Evolutionary conservation across 1,140 invertebrate genomes (phyloP), one percentile per base, ranked within the genome.

Genomic region (Eupeodes corollae): DNA sequence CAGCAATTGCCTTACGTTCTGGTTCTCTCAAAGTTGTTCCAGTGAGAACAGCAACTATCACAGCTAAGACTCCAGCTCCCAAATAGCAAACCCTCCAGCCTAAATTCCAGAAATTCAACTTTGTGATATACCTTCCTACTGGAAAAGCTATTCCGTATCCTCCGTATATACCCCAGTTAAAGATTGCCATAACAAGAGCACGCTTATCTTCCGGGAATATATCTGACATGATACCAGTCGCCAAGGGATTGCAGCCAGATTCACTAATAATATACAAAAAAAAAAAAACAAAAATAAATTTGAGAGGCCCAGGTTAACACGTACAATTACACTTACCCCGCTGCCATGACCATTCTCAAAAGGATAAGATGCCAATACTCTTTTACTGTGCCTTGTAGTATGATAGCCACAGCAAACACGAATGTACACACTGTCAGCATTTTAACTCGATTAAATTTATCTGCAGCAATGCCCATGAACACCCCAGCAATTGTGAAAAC

Each of bases 91-190:
- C 78, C 58, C 91, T 75, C 91, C 91, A 96, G 21, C 88, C 88
- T 68, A 88, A 61, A 51, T 79, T 77, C 75, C 83, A 86, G 37
- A 83, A 78, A 58, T 93, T 83, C 13, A 84, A 58, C 37, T 77
- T 70, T 1, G 89, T 87, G 35, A 94, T 76, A 56, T 93, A 93
- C 52, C 90, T 80, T 1, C 91, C 91, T 15, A 94, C 80, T 0
- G 89, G 89, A 63, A 92, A 95, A 10, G 90, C 88, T 40, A 94
- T 82, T 35, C 90, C 90, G 53, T 93, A 95, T 11, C 91, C 91
- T 16, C 90, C 86, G 59, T 96, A 96, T 52, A 96, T 94, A 31
- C 91, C 91, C 89, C 89, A 94, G 69, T 94, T 94, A 71, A 94
- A 94, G 45, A 95, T 83, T 1, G 91, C 90, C 74, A 95, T 81